Base-by-base conservation (phyloP, 2,113 vertebrate genomes). In the Pluvianellus socialis region DNA sequence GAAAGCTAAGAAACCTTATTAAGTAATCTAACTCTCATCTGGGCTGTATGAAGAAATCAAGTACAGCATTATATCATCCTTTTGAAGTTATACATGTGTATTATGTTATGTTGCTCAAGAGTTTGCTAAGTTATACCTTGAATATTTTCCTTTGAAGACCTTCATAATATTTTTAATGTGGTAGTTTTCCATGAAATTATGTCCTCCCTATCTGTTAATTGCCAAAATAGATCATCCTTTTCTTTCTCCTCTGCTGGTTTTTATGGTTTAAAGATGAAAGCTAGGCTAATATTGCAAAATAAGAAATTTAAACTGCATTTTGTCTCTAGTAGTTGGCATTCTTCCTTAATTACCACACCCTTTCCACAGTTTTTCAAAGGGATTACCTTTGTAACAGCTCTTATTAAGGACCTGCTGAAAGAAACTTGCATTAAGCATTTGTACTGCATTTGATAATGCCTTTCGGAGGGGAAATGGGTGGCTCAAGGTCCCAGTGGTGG, bases 1-100 rank as follows among this genome's bases (percentile, higher is more conserved):
- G 92, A 92, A 97, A 94, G 83, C 92, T 92, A 92, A 91, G 77
- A 92, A 97, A 92, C 91, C 88, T 91, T 87, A 94, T 97, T 96
- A 96, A 87, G 45, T 90, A 91, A 92, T 97, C 72, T 86, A 28
- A 32, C 73, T 86, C 52, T 96, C 66, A 85, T 96, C 88, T 95
- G 86, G 52, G 6, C 80, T 92, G 76, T 81, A 68, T 79, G 75
- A 47, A 89, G 86, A 84, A 72, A 88, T 92, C 40, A 65, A 81
- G 53, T 22, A 24, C 38, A 85, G 74, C 61, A 42, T 87, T 92
- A 62, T 65, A 70, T 95, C 95, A 91, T 79, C 66, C 81, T 47
- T 66, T 88, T 94, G 75, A 70, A 79, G 86, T 44, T 65, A 58
- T 16, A 56, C 81, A 65, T 52, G 0, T 45, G 14, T 30, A 72